These are phyloP conservation scores for Pyrrhosoma nymphula DNA, from an alignment of 2,888 invertebrate genomes.

Conservation along the genomic window DNA sequence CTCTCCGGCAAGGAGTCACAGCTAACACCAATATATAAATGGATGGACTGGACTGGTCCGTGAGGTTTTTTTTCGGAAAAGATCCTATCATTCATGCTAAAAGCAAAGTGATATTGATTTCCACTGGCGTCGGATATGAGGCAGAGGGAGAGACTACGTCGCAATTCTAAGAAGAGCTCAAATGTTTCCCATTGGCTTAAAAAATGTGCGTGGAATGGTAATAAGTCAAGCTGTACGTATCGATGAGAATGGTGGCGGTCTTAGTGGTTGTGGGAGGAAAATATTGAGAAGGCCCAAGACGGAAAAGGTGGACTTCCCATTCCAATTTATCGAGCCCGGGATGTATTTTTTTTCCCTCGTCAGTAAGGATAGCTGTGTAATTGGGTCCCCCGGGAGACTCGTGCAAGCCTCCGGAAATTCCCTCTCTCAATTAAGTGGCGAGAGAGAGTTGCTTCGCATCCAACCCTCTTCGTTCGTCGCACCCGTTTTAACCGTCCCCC, in stretches of 20 bases:
- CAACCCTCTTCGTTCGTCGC: conserved; percentile 48
- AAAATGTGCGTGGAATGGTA: background rate
- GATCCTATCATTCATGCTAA: too few relatives aligned
- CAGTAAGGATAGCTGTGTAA: conserved; percentile 74
- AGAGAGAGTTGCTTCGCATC: conserved; percentile 59
- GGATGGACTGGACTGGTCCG: too few relatives aligned
- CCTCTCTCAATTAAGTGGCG: conserved; percentile 68
- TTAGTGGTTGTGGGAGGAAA: background rate
- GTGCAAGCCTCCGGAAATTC: conserved; percentile 47
- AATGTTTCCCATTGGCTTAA: too few relatives aligned
- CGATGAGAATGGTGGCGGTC: background rate
- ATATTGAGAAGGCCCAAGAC: background rate
- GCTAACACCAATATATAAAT: too few relatives aligned
- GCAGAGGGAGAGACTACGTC: too few relatives aligned
- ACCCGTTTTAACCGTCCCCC: conserved; percentile 43
- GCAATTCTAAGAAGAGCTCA: too few relatives aligned
- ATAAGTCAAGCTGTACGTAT: background rate
- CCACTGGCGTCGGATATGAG: too few relatives aligned
- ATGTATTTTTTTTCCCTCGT: conserved; percentile 5
- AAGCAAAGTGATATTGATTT: too few relatives aligned
- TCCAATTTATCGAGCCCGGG: background rate
- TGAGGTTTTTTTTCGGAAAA: too few relatives aligned
- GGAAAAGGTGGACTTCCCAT: background rate
- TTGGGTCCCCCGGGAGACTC: conserved; percentile 76
- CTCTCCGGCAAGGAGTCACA: too few relatives aligned